phyloP scores from a whole-genome alignment of 2,888 invertebrate genomes.

The Diadegma fenestrale region DNA sequence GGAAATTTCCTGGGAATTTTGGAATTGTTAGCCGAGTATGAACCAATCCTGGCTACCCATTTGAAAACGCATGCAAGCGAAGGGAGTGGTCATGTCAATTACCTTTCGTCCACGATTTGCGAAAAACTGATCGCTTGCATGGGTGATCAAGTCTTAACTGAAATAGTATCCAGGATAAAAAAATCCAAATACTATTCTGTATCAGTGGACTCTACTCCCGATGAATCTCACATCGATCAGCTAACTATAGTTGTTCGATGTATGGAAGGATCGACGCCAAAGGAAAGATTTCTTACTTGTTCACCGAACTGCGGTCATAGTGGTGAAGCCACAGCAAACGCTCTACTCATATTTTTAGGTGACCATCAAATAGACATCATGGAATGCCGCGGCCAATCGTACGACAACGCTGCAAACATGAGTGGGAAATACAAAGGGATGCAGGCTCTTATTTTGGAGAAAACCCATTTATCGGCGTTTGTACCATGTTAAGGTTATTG shows the following conservation, averaged over 20 bases:
- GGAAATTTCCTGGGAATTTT: constrained; percentile 69
- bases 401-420: constrained; percentile 74
- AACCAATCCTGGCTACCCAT: constrained; percentile 60
- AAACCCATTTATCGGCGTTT: constrained; percentile 69
- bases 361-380: constrained; percentile 67
- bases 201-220: constrained; percentile 74
- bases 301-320: constrained; percentile 66
- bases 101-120: constrained; percentile 69
- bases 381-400: constrained; percentile 73
- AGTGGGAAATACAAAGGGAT: constrained; percentile 73
- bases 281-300: constrained; percentile 73
- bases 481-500: constrained; percentile 69
- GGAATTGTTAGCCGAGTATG: constrained; percentile 71
- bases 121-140: constrained; percentile 68
- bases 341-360: constrained; percentile 68
- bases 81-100: constrained; percentile 51
- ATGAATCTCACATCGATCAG: constrained; percentile 72
- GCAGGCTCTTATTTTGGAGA: constrained; percentile 68
- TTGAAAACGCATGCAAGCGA: constrained; percentile 50
- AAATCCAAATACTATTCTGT: constrained; percentile 72
- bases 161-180: constrained; percentile 58
- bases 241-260: constrained; percentile 67
- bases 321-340: constrained; percentile 65
- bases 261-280: constrained; percentile 70
- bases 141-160: constrained; percentile 54